Evolutionary conservation across 2,113 vertebrate genomes (phyloP).

Genomic region (Hyaena hyaena): DNA sequence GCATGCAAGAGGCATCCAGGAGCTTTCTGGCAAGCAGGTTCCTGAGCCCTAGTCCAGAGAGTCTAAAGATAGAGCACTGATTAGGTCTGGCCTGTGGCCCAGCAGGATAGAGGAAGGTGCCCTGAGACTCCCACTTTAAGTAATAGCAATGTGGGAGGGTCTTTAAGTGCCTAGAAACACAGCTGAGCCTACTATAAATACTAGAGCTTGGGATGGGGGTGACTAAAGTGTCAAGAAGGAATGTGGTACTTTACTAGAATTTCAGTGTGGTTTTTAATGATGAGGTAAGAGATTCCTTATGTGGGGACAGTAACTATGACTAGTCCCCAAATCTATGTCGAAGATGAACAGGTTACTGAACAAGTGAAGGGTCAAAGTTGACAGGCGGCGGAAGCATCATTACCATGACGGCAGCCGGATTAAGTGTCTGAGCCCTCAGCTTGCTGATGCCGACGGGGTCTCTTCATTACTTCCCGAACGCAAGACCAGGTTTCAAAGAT

Average conservation of each 20-base stretch:
- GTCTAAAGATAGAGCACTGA: neutral
- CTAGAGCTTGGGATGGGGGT: neutral
- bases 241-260: neutral
- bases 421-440: neutral
- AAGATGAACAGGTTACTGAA: neutral
- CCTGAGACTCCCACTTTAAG: neutral
- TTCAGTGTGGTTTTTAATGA: neutral
- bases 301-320: neutral
- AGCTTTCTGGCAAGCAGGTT: neutral
- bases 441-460: neutral
- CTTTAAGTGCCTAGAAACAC: neutral
- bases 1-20: neutral
- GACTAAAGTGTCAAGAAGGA: neutral
- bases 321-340: neutral
- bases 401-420: neutral
- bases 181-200: neutral
- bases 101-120: neutral
- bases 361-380: neutral
- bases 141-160: too few species aligned
- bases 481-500: neutral
- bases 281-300: neutral
- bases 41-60: neutral
- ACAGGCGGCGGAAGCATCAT: neutral
- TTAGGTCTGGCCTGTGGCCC: neutral
- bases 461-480: neutral